phyloP scores from a whole-genome alignment of 1,140 invertebrate genomes.

The Zeugodacus cucurbitae region DNA sequence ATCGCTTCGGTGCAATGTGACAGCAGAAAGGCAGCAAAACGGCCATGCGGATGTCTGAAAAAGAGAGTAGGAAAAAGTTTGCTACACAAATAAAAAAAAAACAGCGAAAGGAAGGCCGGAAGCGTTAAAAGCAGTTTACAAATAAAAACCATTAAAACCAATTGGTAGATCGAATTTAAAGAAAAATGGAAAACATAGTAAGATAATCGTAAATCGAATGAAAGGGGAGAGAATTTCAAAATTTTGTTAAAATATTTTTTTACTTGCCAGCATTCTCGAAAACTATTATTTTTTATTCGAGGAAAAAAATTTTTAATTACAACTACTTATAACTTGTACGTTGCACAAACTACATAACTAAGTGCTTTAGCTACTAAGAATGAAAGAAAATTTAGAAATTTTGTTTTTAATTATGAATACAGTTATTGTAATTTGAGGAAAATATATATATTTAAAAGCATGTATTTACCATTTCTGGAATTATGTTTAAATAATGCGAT shows the following conservation, averaged over 20 bases:
- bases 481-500: no score
- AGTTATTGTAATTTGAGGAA: no score
- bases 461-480: no score
- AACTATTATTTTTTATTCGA: not conserved
- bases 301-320: not conserved
- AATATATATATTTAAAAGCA: no score
- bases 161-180: not conserved
- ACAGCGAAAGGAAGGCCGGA: constrained; percentile 23
- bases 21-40: constrained; percentile 59
- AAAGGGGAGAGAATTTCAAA: constrained; percentile 6
- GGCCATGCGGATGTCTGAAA: constrained; percentile 72
- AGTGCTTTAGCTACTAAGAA: not conserved
- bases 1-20: constrained; percentile 78
- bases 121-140: not conserved
- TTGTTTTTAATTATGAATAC: no score
- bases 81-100: constrained; percentile 51
- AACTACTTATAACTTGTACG: not conserved
- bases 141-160: not conserved
- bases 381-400: not conserved
- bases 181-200: not conserved
- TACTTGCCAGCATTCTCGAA: not conserved
- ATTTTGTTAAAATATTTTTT: not conserved
- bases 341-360: not conserved
- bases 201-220: not conserved
- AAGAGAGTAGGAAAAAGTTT: constrained; percentile 63